Evolutionary conservation across 2,888 invertebrate genomes (phyloP).

Genomic region (Sarcophaga subvicina): DNA sequence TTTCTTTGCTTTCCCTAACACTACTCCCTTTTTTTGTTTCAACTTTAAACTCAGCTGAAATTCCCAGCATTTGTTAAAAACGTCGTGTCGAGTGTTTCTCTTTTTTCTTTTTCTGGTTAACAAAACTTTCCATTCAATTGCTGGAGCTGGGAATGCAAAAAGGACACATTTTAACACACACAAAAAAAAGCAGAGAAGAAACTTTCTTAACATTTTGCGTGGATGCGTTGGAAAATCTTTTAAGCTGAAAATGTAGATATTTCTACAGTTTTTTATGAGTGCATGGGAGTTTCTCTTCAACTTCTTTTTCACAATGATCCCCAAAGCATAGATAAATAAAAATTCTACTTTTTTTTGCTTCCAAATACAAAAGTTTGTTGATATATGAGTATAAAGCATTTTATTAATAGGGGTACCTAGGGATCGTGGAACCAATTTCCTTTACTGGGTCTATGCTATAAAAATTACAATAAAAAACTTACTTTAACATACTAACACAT

Average conservation of each 20-base stretch:
- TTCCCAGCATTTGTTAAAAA: slow-evolving; percentile 36
- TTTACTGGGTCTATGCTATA: no score
- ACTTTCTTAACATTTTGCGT: slow-evolving; percentile 53
- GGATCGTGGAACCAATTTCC: no score
- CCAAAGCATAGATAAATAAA: slow-evolving; percentile 44
- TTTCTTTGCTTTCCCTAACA: not conserved
- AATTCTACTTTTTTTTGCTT: not conserved
- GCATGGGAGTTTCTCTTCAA: not conserved
- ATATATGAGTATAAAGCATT: no score
- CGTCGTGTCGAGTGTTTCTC: no score
- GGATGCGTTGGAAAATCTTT: slow-evolving; percentile 58
- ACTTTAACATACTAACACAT: no score
- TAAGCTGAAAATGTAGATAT: slow-evolving; percentile 35
- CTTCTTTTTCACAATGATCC: slow-evolving; percentile 54
- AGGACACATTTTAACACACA: not conserved
- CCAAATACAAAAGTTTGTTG: not conserved
- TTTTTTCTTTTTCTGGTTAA: no score
- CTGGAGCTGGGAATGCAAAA: not conserved
- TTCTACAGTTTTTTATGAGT: slow-evolving; percentile 12
- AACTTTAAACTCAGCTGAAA: slow-evolving; percentile 40
- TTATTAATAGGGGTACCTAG: no score
- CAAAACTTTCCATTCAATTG: not conserved
- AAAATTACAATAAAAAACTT: no score
- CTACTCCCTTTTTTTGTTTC: not conserved
- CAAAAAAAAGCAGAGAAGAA: not conserved